Percentiles rank a stretch among this genome's conserved stretches.
phyloP scores from a whole-genome alignment of 2,113 vertebrate species.

The Burhinus oedicnemus region DNA sequence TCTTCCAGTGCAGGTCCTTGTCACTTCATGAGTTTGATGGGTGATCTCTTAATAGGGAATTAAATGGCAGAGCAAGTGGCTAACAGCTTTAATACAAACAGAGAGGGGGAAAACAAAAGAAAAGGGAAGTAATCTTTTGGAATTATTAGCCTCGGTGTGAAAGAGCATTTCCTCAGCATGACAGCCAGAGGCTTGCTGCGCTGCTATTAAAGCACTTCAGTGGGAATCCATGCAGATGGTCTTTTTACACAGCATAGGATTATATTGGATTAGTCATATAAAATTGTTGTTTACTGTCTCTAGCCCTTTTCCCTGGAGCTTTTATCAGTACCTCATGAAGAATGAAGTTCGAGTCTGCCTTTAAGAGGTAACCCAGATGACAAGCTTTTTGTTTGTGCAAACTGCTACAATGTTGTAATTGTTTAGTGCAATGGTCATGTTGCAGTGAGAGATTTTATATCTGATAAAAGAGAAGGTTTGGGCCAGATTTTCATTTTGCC shows the following conservation, averaged over 20 bases:
- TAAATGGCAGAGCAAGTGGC: not conserved
- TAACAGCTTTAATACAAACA: not conserved
- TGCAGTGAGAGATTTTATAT: not conserved
- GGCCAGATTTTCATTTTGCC: not conserved
- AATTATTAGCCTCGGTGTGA: not conserved
- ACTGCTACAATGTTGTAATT: not conserved
- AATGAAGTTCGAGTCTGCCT: not conserved
- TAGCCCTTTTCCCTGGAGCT: not conserved
- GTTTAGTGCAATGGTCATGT: not conserved
- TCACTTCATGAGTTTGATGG: not conserved
- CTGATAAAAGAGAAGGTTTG: not conserved
- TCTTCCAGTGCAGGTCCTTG: not conserved
- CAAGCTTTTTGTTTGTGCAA: not conserved
- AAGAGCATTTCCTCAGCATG: not conserved
- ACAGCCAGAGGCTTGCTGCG: not conserved
- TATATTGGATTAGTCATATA: conserved; percentile 54
- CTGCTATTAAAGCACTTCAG: conserved; percentile 32
- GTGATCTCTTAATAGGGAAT: not conserved
- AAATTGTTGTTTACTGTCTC: conserved; percentile 52
- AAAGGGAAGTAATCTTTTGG: not conserved
- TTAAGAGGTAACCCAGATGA: not conserved
- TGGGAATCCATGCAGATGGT: conserved; percentile 27
- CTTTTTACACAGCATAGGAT: conserved; percentile 38
- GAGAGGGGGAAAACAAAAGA: rapidly evolving
- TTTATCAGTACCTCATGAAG: not conserved